These are phyloP conservation scores for Goniozus legneri DNA, from an alignment of 1,140 invertebrate genomes.

Conservation along the genomic window DNA sequence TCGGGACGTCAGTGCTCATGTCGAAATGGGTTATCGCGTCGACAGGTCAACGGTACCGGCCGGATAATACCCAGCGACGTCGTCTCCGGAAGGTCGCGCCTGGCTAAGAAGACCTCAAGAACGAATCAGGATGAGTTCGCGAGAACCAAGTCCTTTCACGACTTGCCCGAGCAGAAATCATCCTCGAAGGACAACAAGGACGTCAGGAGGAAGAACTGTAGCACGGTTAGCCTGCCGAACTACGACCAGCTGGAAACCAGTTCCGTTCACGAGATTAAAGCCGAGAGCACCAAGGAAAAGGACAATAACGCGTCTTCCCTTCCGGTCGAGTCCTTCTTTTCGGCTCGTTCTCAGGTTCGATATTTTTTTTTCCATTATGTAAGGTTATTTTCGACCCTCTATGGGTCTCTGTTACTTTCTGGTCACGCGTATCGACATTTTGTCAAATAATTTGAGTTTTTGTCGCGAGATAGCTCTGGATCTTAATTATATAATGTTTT, in stretches of 20 bases:
- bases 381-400: too few relatives aligned
- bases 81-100: conserved; percentile 31
- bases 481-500: too few relatives aligned
- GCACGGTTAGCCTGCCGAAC: conserved; percentile 55
- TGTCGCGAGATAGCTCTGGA: too few relatives aligned
- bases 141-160: not conserved
- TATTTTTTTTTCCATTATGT: too few relatives aligned
- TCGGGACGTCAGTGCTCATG: too few relatives aligned
- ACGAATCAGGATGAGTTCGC: not conserved
- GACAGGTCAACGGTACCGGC: conserved; percentile 40
- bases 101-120: conserved; percentile 23
- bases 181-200: conserved; percentile 10
- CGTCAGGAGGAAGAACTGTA: conserved; percentile 44
- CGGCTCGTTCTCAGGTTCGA: too few relatives aligned
- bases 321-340: conserved; percentile 25
- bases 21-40: not conserved
- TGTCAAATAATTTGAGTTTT: too few relatives aligned
- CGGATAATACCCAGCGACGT: conserved; percentile 39
- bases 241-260: conserved; percentile 53
- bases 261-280: too few relatives aligned
- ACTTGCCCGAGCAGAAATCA: conserved; percentile 4
- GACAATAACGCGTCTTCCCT: conserved; percentile 30
- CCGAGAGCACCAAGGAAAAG: conserved; percentile 15
- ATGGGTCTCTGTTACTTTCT: too few relatives aligned
- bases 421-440: too few relatives aligned